Base-by-base conservation (phyloP, 2,797 vertebrate species). In the Borostomias antarcticus region DNA sequence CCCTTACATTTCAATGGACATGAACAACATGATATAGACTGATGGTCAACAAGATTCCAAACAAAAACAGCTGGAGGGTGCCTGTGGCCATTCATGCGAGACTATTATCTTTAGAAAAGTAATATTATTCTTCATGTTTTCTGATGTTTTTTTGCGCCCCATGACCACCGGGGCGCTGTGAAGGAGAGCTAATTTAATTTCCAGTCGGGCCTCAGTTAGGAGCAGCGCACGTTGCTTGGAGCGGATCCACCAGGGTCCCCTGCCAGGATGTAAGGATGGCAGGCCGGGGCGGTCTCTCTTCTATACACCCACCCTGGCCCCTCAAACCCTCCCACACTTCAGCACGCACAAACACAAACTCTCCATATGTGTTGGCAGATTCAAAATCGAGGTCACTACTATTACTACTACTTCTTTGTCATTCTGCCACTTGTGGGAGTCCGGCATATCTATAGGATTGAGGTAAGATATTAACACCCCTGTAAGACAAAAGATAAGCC, bases 141-240 rank as follows among this genome's bases (percentile, higher is more conserved):
- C 73, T 57, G n/a, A n/a, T n/a, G n/a, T n/a, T n/a, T n/a, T n/a
- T n/a, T n/a, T n/a, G n/a, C n/a, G n/a, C 66, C 72, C 86, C 62
- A 65, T 83, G 83, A 83, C 80, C 80, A 86, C 77, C 64, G 62
- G 79, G 78, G 66, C 72, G 56, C 70, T 81, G 71, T 82, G 76
- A 70, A 86, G 78, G 72, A 80, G 59, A 64, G 63, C 71, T 91
- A 88, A 91, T 90, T 91, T 66, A 90, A 91, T 91, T 91, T 92
- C 86, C 86, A 90, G 78, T 70, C 68, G 75, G 81, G 80, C 83
- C 82, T 64, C 64, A 63, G 71, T 85, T 75, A 72, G 71, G 68
- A 72, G 85, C 77, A 80, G 64, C 5, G 0, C n/a, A 21, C 70
- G 71, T 62, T 54, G 80, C 76, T 84, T 59, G 76, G 85, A 90